These are phyloP conservation scores for Megalonaias nervosa DNA, from an alignment of 1,140 invertebrate genomes.

Conservation along the genomic window DNA sequence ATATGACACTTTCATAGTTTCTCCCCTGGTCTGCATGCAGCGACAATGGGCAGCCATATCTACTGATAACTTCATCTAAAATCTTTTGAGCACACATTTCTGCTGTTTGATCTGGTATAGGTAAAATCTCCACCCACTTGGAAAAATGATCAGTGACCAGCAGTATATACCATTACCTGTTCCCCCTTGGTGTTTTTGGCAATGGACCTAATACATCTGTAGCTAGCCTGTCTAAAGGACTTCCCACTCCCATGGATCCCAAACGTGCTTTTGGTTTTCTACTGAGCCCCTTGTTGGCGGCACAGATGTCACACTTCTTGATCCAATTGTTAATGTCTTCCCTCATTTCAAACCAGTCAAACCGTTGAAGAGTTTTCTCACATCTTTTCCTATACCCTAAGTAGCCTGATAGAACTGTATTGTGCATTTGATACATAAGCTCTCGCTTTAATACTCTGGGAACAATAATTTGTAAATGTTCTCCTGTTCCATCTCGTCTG, in stretches of 20 bases:
- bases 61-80: background rate
- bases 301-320: no score
- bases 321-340: slow-evolving; percentile 7
- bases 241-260: no score
- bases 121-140: slow-evolving; percentile 17
- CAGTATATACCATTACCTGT: slow-evolving; percentile 15
- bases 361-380: background rate
- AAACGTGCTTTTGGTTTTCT: no score
- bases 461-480: background rate
- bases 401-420: background rate
- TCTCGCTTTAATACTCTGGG: background rate
- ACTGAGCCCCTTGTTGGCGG: no score
- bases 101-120: slow-evolving; percentile 17
- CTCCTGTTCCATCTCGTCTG: background rate
- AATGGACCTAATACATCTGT: slow-evolving; percentile 1
- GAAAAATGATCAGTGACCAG: slow-evolving; percentile 10
- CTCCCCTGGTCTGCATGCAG: background rate
- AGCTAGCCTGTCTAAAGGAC: no score
- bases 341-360: background rate
- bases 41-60: slow-evolving; percentile 1
- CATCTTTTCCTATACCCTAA: background rate
- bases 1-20: slow-evolving; percentile 3
- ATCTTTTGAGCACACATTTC: slow-evolving; percentile 12
- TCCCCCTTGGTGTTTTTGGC: background rate
- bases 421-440: slow-evolving; percentile 8